phyloP scores from a whole-genome alignment of 2,113 vertebrate genomes.

The Plecturocebus donacophilus region DNA sequence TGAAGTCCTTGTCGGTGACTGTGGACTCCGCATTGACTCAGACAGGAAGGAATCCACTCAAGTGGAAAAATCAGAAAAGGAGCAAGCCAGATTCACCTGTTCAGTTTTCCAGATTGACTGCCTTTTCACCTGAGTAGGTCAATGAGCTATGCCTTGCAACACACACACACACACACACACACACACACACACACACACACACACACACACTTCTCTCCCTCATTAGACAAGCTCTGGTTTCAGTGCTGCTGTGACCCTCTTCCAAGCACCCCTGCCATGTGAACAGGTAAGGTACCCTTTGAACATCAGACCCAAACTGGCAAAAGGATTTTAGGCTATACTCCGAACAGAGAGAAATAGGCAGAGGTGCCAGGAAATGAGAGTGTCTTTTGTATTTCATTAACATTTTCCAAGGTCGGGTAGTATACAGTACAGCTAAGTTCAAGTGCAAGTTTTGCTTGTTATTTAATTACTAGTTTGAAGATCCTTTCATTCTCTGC shows the following conservation, averaged over 20 bases:
- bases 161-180: too few relatives aligned
- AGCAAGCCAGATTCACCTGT: not conserved
- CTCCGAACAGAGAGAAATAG: conserved; percentile 12
- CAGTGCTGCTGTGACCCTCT: conserved; percentile 45
- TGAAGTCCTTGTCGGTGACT: not conserved
- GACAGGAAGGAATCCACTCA: not conserved
- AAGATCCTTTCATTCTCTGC: conserved; percentile 6
- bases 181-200: too few relatives aligned
- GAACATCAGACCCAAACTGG: conserved; percentile 68
- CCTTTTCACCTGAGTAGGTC: not conserved
- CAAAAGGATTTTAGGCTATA: conserved; percentile 29
- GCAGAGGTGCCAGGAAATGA: not conserved
- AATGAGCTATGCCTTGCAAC: not conserved
- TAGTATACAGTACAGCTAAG: conserved; percentile 13
- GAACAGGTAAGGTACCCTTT: conserved; percentile 62
- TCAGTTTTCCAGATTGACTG: not conserved
- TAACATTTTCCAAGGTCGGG: conserved; percentile 23
- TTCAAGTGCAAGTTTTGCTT: conserved; percentile 27
- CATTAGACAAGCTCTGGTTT: conserved; percentile 67
- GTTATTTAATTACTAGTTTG: conserved; percentile 4
- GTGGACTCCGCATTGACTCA: not conserved
- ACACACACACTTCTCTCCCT: not conserved
- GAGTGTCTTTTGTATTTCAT: not conserved
- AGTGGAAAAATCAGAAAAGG: not conserved
- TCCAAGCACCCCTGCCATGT: conserved; percentile 6